Conservation (phyloP, 1,140 invertebrate species). For the Trichogramma pretiosum region DNA sequence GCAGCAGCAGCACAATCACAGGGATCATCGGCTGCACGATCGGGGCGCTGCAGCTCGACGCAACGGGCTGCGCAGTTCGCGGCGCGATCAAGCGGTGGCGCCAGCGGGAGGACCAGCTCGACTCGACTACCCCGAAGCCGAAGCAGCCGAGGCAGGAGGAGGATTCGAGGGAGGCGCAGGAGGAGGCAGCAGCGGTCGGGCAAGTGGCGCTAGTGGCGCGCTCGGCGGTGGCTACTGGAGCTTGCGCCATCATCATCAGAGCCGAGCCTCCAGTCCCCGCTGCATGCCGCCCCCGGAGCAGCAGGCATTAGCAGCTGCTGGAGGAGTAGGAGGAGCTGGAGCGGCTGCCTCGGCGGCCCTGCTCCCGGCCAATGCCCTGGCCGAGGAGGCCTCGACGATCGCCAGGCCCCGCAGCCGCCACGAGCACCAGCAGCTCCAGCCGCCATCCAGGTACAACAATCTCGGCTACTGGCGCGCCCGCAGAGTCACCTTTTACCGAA, state of each 20-base stretch:
- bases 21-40: conserved; percentile 25
- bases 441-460: conserved; percentile 62
- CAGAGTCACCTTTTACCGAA: conserved; percentile 82
- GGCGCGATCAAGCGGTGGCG: no score
- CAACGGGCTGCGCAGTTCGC: no score
- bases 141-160: conserved; percentile 21
- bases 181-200: conserved; percentile 36
- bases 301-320: conserved; percentile 50
- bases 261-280: conserved; percentile 48
- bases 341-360: conserved; percentile 48
- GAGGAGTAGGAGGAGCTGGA: conserved; percentile 45
- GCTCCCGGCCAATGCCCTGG: conserved; percentile 49
- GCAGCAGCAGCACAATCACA: conserved; percentile 21
- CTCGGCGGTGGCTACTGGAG: conserved; percentile 35
- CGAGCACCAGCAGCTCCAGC: conserved; percentile 32
- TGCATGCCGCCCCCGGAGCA: conserved; percentile 47
- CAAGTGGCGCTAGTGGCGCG: no score
- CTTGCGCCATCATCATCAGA: conserved; percentile 28
- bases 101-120: no score
- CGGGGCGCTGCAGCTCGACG: conserved; percentile 19
- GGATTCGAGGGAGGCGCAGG: conserved; percentile 22
- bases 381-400: conserved; percentile 56
- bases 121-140: conserved; percentile 21
- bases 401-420: conserved; percentile 43
- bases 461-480: conserved; percentile 78